These are phyloP conservation scores for Reticulitermes lucifugus DNA, from an alignment of 2,888 invertebrate species.

Conservation along the genomic window DNA sequence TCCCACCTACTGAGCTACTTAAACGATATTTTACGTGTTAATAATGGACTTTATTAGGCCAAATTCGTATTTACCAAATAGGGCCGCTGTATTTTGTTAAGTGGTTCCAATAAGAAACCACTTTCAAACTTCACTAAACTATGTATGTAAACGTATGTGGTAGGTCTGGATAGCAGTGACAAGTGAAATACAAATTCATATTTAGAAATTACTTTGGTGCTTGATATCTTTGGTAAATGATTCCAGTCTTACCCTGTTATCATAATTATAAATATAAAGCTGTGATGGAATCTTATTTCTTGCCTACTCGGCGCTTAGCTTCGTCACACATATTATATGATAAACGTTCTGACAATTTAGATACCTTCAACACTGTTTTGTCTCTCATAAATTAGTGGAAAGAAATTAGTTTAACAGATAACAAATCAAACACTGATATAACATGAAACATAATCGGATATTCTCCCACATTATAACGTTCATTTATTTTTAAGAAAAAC, in stretches of 20 bases:
- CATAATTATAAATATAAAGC: neutral
- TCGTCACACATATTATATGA: neutral
- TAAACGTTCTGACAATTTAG: neutral
- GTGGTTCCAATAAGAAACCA: neutral
- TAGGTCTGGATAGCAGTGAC: neutral
- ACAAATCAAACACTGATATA: neutral
- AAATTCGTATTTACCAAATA: neutral
- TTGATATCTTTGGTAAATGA: constrained; percentile 7
- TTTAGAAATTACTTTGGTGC: neutral
- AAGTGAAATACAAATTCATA: neutral
- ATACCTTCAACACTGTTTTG: neutral
- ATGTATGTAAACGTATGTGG: neutral
- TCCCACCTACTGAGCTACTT: neutral
- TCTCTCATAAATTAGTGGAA: neutral
- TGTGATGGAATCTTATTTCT: neutral
- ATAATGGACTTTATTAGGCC: neutral
- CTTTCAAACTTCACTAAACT: neutral
- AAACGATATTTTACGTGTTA: neutral
- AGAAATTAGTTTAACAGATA: neutral
- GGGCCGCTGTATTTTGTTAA: neutral
- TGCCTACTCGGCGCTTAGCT: neutral
- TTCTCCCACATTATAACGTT: neutral
- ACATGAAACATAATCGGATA: neutral
- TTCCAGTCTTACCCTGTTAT: constrained; percentile 22
- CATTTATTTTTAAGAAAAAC: neutral